Evolutionary conservation across 2,797 vertebrate genomes (phyloP).

Genomic region (Gephyroberyx darwinii): DNA sequence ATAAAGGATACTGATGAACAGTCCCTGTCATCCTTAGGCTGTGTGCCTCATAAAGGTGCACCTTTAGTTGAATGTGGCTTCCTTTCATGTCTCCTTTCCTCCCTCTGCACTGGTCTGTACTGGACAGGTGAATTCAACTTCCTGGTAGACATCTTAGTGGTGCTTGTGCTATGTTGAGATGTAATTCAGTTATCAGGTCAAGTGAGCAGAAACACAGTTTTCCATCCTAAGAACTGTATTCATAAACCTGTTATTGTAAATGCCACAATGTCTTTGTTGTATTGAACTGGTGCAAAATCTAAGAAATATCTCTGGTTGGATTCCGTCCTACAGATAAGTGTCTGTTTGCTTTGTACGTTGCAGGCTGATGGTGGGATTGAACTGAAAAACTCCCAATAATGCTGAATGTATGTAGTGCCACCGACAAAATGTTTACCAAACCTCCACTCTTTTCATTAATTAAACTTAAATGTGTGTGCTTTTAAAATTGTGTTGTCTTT

Average conservation of each 20-base stretch:
- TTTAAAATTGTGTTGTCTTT: conserved; percentile 67
- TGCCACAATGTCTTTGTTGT: conserved; percentile 80
- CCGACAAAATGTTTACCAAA: conserved; percentile 87
- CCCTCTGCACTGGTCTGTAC: conserved; percentile 69
- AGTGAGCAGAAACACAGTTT: conserved; percentile 62
- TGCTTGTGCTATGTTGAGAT: conserved; percentile 80
- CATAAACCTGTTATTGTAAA: conserved; percentile 81
- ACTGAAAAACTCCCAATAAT: conserved; percentile 81
- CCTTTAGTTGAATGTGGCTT: conserved; percentile 71
- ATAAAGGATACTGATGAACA: conserved; percentile 65
- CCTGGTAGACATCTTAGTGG: conserved; percentile 77
- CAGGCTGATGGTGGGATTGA: conserved; percentile 80
- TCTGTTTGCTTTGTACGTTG: conserved; percentile 71
- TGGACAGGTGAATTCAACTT: conserved; percentile 69
- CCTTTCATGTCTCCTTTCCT: conserved; percentile 67
- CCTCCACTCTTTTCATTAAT: conserved; percentile 86
- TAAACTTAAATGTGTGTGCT: conserved; percentile 87
- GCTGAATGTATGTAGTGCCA: conserved; percentile 87
- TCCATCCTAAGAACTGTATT: conserved; percentile 78
- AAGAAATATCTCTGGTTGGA: conserved; percentile 70
- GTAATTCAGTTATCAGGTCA: conserved; percentile 69
- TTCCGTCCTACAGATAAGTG: conserved; percentile 44
- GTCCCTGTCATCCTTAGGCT: conserved; percentile 69
- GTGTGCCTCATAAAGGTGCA: conserved; percentile 72
- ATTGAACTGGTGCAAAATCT: conserved; percentile 78